Percentiles rank a stretch among this genome's conserved stretches.
Evolutionary conservation across 2,797 vertebrate species (phyloP).

Genomic region (Tiaroga cobitis): DNA sequence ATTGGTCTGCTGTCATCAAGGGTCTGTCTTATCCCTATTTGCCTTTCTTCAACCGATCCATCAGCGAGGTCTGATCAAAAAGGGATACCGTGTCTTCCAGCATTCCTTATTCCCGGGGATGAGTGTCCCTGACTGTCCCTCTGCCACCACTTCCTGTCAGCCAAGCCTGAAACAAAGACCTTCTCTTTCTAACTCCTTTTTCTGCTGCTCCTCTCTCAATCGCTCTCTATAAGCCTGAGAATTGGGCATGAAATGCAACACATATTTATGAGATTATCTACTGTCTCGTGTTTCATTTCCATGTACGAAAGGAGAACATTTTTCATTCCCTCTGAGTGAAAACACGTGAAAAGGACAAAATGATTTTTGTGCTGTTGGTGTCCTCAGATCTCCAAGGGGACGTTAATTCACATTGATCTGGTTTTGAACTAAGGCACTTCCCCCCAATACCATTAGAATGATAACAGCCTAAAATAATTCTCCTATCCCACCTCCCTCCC

Average conservation of each 20-base stretch:
- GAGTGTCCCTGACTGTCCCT: constrained; percentile 80
- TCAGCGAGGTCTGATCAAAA: constrained; percentile 83
- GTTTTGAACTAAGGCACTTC: constrained; percentile 28
- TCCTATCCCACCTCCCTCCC: constrained; percentile 26
- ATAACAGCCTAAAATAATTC: constrained; percentile 46
- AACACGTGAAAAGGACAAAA: constrained; percentile 73
- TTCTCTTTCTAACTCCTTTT: constrained; percentile 58
- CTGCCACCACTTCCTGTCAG: constrained; percentile 80
- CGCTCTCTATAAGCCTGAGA: constrained; percentile 23
- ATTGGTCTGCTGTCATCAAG: constrained; percentile 81
- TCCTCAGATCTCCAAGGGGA: constrained; percentile 50
- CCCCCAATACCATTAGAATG: constrained; percentile 37
- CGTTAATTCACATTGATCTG: constrained; percentile 67
- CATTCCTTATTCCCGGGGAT: constrained; percentile 74
- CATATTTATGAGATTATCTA: constrained; percentile 80
- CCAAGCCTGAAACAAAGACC: constrained; percentile 76
- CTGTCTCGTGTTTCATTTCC: constrained; percentile 74
- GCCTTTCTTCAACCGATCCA: constrained; percentile 78
- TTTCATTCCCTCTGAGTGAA: constrained; percentile 67
- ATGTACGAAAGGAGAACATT: constrained; percentile 75
- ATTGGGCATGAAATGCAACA: constrained; percentile 74
- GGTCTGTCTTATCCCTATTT: constrained; percentile 78
- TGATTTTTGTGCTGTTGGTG: constrained; percentile 66
- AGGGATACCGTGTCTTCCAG: constrained; percentile 75
- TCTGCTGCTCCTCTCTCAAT: constrained; percentile 23